Conservation (phyloP, 2,888 invertebrate genomes). For the Conus canariensis region DNA sequence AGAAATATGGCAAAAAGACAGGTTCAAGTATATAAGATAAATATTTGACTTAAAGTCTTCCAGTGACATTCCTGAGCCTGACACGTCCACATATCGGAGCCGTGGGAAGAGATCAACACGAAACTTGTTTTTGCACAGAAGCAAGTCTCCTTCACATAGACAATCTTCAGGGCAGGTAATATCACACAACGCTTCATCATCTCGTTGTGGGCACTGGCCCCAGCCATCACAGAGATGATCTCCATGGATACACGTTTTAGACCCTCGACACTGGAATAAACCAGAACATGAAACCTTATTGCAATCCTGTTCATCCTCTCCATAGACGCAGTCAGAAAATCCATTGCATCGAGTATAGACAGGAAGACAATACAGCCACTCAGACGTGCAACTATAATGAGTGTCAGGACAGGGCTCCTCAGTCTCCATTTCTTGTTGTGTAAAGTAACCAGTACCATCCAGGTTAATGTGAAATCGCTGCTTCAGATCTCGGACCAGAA, state of each 20-base stretch:
- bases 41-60: background rate
- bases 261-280: background rate
- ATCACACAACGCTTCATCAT: conserved; percentile 10
- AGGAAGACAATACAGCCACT: background rate
- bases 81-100: background rate
- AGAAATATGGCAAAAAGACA: background rate
- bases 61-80: background rate
- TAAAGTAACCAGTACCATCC: conserved; percentile 10
- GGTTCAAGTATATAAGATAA: background rate
- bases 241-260: background rate
- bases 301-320: conserved; percentile 7
- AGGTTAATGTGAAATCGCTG: background rate
- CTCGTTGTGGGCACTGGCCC: background rate
- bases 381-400: background rate
- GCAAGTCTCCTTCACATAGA: background rate
- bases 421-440: background rate
- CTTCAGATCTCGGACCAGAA: background rate
- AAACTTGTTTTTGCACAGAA: background rate
- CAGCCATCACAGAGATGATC: conserved; percentile 24
- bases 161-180: conserved; percentile 12
- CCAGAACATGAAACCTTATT: background rate
- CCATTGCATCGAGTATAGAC: background rate
- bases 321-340: conserved; percentile 1
- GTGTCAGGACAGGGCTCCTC: background rate
- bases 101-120: background rate